Evolutionary conservation across 2,888 invertebrate genomes (phyloP), one percentile per base, ranked within the genome.

Genomic region (Cerastis rubricosa): DNA sequence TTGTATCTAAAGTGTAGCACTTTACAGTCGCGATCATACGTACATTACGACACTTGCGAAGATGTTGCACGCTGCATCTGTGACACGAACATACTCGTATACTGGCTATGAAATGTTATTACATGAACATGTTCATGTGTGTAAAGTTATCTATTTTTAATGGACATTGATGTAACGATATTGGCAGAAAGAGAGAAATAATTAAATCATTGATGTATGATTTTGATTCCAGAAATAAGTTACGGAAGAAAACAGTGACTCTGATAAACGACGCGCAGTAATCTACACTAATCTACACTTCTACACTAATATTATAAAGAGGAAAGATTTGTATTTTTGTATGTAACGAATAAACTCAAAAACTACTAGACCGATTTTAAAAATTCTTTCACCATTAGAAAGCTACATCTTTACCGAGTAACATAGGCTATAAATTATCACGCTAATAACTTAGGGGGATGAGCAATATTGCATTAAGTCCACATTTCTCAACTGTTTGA

Each of bases 41-140:
- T 29, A 29, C 59, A 40, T 76, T 76, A 68, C 77, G 77, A 80
- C 68, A 66, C 61, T 82, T 70, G 45, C 5, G 19, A 40, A 17
- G 6, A 57, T 63, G 70, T 71, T 76, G 19, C 57, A 29, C n/a
- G 64, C 45, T 71, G 70, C 77, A 76, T 63, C 67, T 82, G 76
- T 9, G 43, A 17, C 70, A 17, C 14, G 8, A 76, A 82, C 69
- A 75, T 63, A 35, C 35, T 35, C 35, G 35, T 35, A 22, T 61
- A 61, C 59, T 3, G 9, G n/a, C 40, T 57, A 17, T 40, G 0
- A 79, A 29, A 63, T 59, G n/a, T 77, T 64, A 64, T 59, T 19
- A 61, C 17, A 63, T 14, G 19, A 63, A 75, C 35, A 14, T 49
- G n/a, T 19, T 57, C 5, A 40, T 14, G 25, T 47, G 17, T n/a